phyloP scores from a whole-genome alignment of 2,113 vertebrate genomes.

The Grammomys surdaster region DNA sequence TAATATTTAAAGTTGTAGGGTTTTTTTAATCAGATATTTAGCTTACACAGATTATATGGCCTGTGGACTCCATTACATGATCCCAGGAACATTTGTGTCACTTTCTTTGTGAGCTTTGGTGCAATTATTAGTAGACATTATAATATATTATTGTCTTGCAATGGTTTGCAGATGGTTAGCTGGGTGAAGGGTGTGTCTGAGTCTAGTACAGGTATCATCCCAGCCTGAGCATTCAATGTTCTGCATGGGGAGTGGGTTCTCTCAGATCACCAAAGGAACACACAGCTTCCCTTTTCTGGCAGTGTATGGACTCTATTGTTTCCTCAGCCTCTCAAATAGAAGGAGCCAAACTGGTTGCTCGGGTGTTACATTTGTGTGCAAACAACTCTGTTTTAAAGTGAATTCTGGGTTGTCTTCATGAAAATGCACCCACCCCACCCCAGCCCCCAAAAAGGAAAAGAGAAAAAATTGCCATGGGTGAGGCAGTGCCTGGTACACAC shows the following conservation, averaged over 20 bases:
- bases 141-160: neutral
- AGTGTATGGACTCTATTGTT: neutral
- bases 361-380: slow-evolving; percentile 16
- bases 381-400: slow-evolving; percentile 2
- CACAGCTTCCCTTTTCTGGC: neutral
- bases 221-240: neutral
- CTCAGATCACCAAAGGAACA: neutral
- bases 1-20: slow-evolving; percentile 36
- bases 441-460: neutral
- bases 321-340: neutral
- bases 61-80: neutral
- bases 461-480: neutral
- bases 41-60: neutral
- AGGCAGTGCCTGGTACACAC: neutral
- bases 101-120: slow-evolving; percentile 2
- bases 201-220: neutral
- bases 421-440: neutral
- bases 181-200: neutral
- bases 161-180: neutral
- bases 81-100: neutral
- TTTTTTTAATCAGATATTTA: neutral
- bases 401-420: slow-evolving; percentile 8
- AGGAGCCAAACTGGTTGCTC: neutral
- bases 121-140: neutral
- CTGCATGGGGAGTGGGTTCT: neutral